These are phyloP conservation scores for Guaruba guarouba DNA, from an alignment of 2,113 vertebrate species.

Conservation along the genomic window DNA sequence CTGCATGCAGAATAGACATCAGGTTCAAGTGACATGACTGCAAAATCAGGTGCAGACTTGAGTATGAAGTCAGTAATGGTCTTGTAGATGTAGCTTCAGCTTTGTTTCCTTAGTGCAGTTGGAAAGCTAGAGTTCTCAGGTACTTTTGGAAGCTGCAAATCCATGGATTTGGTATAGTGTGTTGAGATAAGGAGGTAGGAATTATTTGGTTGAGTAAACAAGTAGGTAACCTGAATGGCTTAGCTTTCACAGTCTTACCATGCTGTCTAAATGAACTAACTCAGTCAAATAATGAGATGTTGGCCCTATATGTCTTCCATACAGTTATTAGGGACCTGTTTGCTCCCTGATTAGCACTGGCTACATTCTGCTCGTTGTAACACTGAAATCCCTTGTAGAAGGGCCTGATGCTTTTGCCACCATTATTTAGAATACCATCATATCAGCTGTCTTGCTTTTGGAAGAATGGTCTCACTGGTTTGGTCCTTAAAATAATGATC, in stretches of 20 bases:
- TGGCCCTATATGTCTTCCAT: neutral
- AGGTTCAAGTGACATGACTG: neutral
- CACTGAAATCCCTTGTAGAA: neutral
- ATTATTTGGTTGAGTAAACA: neutral
- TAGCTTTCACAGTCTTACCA: neutral
- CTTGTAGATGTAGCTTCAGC: neutral
- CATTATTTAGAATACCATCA: neutral
- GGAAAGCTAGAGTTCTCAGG: neutral
- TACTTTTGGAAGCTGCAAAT: neutral
- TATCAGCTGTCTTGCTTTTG: neutral
- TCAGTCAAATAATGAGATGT: neutral
- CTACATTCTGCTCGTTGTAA: neutral
- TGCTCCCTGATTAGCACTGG: neutral
- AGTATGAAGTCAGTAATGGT: accelerated
- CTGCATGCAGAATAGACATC: neutral
- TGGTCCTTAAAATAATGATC: neutral
- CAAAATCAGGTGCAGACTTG: neutral
- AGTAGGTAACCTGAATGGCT: neutral
- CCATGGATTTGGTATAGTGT: neutral
- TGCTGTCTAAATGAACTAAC: neutral
- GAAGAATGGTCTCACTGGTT: neutral
- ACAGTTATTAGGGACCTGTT: neutral
- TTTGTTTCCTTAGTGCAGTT: neutral
- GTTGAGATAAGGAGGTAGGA: neutral
- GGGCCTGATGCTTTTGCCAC: neutral